Conservation (phyloP, 2,888 invertebrate genomes). For the Cyaniris semiargus region DNA sequence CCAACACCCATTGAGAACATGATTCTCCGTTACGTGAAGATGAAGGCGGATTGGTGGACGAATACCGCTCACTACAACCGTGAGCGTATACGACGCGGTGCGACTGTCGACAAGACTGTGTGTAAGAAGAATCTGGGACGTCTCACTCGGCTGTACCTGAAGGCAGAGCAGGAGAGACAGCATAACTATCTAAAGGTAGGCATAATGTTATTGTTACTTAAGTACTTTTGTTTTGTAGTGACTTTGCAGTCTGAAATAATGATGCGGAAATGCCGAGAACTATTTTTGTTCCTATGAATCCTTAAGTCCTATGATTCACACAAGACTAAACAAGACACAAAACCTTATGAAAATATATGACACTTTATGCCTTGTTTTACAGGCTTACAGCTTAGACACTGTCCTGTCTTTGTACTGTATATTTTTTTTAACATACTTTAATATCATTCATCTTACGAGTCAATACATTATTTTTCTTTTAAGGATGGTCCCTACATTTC, state of each 20-base stretch:
- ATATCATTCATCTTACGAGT: too few species aligned
- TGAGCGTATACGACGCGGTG: conserved; percentile 98
- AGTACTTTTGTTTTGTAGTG: too few species aligned
- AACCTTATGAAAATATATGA: too few species aligned
- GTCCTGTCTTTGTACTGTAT: too few species aligned
- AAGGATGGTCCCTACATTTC: conserved; percentile 99
- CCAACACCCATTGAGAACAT: conserved; percentile 99
- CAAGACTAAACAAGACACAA: too few species aligned
- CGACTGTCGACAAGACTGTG: conserved; percentile 99
- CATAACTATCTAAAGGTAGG: conserved; percentile 97
- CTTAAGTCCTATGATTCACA: too few species aligned
- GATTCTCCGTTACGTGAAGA: conserved; percentile 99
- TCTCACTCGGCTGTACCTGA: conserved; percentile 97
- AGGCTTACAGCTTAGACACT: too few species aligned
- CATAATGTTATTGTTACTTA: background rate
- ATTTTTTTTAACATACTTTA: too few species aligned
- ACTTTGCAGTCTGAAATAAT: too few species aligned
- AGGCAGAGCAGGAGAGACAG: conserved; percentile 99
- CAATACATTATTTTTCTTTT: conserved; percentile 11
- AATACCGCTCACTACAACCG: conserved; percentile 99
- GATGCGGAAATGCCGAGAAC: too few species aligned
- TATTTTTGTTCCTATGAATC: too few species aligned
- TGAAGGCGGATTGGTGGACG: conserved; percentile 99
- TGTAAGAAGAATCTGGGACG: conserved; percentile 99
- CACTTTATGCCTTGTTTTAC: too few species aligned